phyloP scores from a whole-genome alignment of 1,140 invertebrate genomes.

The Matsumurasca onukii region DNA sequence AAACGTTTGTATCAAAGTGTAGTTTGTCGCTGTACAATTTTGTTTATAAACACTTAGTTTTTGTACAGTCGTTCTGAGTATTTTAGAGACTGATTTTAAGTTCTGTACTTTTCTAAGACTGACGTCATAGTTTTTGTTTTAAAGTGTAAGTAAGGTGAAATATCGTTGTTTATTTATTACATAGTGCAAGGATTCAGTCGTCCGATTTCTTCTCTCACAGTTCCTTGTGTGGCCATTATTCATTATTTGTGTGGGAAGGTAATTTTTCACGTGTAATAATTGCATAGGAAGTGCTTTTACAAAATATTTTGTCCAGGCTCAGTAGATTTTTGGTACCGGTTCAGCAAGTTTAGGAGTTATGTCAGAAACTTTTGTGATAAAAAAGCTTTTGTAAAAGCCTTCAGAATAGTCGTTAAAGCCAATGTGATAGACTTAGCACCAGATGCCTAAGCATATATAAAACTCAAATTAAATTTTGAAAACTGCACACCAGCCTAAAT shows the following conservation, averaged over 20 bases:
- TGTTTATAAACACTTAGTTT: constrained; percentile 24
- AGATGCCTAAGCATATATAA: too few relatives aligned
- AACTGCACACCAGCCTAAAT: too few relatives aligned
- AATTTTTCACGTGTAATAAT: too few relatives aligned
- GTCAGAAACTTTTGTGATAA: too few relatives aligned
- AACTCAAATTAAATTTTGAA: too few relatives aligned
- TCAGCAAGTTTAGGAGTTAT: not conserved
- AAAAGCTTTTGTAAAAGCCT: too few relatives aligned
- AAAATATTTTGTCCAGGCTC: not conserved
- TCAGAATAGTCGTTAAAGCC: too few relatives aligned
- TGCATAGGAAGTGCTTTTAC: not conserved
- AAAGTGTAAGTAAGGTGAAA: not conserved
- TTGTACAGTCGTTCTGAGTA: not conserved
- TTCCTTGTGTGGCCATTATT: not conserved
- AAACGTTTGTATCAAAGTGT: not conserved
- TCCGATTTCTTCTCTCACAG: not conserved
- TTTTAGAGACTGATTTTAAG: constrained; percentile 4
- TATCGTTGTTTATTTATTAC: not conserved
- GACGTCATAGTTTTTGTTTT: constrained; percentile 10
- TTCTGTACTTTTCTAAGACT: constrained; percentile 27
- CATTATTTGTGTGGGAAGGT: too few relatives aligned
- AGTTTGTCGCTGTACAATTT: constrained; percentile 8
- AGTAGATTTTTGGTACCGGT: not conserved
- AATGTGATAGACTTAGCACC: too few relatives aligned
- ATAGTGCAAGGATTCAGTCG: not conserved